Evolutionary conservation across 2,797 vertebrate species (phyloP).

Genomic region (Myoxocephalus aenaeus): DNA sequence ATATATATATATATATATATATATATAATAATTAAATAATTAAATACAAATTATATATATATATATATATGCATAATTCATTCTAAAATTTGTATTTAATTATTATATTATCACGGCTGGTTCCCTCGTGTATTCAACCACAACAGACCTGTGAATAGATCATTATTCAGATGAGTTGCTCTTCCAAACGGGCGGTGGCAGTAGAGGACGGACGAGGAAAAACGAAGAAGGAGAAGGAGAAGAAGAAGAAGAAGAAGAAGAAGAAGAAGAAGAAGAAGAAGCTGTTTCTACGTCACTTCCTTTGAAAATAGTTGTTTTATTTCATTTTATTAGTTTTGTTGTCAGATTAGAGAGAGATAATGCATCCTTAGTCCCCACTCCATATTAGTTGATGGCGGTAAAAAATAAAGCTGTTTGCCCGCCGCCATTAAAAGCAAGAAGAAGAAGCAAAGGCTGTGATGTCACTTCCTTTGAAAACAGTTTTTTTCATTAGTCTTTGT

Average conservation of each 20-base stretch:
- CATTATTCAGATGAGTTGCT: background rate
- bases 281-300: background rate
- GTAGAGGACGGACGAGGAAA: background rate
- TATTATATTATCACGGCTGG: no score
- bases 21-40: no score
- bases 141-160: background rate
- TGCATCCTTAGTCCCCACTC: background rate
- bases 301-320: background rate
- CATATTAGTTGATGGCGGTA: background rate
- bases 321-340: background rate
- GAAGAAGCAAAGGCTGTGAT: background rate
- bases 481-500: no score
- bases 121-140: no score
- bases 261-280: no score
- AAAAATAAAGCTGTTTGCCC: background rate
- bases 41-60: no score
- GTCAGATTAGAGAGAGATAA: background rate
- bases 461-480: background rate
- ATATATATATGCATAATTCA: no score
- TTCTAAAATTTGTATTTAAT: no score
- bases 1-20: no score
- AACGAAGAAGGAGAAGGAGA: no score
- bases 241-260: no score
- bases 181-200: constrained; percentile 1
- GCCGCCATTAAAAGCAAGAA: background rate